Evolutionary conservation across 2,888 invertebrate genomes (phyloP).

Genomic region (Matsumyia berberina): DNA sequence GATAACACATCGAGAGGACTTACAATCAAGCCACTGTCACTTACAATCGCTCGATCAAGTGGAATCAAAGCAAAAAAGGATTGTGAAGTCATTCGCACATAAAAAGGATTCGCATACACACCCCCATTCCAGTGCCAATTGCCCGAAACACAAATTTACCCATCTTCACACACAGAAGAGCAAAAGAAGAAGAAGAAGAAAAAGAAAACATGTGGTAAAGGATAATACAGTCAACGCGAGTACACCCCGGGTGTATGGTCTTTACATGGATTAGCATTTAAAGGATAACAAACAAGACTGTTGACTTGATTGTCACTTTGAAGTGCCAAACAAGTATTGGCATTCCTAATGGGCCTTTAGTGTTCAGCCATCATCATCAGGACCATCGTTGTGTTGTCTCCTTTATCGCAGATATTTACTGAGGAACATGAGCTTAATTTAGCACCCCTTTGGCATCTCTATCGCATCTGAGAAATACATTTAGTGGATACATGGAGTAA

Average conservation of each 20-base stretch:
- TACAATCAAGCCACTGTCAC: too few species aligned
- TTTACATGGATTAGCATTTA: constrained; percentile 70
- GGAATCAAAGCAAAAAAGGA: constrained; percentile 13
- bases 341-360: constrained; percentile 78
- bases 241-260: not conserved
- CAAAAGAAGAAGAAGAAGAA: constrained; percentile 22
- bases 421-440: constrained; percentile 74
- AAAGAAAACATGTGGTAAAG: constrained; percentile 68
- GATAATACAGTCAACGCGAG: constrained; percentile 47
- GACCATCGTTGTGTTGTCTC: constrained; percentile 36
- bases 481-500: constrained; percentile 35
- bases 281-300: constrained; percentile 71
- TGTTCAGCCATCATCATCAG: constrained; percentile 72
- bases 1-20: too few species aligned
- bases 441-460: constrained; percentile 55
- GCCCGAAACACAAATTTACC: constrained; percentile 24
- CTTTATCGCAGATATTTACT: constrained; percentile 64
- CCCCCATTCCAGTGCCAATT: constrained; percentile 41
- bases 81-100: constrained; percentile 51
- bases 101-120: constrained; percentile 49
- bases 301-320: constrained; percentile 76
- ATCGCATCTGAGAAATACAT: constrained; percentile 31
- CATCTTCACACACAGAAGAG: constrained; percentile 26
- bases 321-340: constrained; percentile 76
- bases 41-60: constrained; percentile 40